Conservation (phyloP, 2,888 invertebrate genomes). For the Asteroscopus sphinx region DNA sequence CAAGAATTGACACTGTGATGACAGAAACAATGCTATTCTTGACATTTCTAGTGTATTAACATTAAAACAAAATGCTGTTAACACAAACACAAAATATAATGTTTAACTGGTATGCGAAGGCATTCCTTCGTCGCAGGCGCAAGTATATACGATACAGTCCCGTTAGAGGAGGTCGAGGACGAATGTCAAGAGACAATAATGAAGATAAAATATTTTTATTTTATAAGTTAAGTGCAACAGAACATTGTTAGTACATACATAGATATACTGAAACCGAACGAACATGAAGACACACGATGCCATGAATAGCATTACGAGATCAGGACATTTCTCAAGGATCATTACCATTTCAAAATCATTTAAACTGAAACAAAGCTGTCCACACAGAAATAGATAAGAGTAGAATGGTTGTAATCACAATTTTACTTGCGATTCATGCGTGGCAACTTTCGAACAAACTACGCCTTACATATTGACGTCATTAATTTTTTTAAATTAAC, state of each 20-base stretch:
- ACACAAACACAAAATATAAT: slow-evolving; percentile 11
- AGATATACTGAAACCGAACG: no score
- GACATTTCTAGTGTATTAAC: background rate
- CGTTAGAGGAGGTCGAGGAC: slow-evolving; percentile 46
- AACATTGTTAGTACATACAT: background rate
- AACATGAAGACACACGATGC: no score
- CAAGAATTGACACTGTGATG: background rate
- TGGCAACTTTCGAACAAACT: no score
- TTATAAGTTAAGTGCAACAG: slow-evolving; percentile 3
- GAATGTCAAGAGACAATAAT: slow-evolving; percentile 23
- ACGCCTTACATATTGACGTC: no score
- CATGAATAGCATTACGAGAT: no score
- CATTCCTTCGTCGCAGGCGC: slow-evolving; percentile 15
- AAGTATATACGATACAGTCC: slow-evolving; percentile 20
- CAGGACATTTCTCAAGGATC: no score
- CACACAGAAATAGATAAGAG: no score
- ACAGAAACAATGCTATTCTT: background rate
- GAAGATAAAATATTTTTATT: slow-evolving; percentile 1
- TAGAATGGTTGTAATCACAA: no score
- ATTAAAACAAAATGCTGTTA: slow-evolving; percentile 12
- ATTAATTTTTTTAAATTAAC: no score
- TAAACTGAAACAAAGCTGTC: no score
- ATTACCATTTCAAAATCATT: no score
- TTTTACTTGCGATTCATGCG: no score
- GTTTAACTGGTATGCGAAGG: slow-evolving; percentile 28